Conservation (phyloP, 35 echinoderm and acorn worm species). For the Heliocidaris erythrogramma region DNA sequence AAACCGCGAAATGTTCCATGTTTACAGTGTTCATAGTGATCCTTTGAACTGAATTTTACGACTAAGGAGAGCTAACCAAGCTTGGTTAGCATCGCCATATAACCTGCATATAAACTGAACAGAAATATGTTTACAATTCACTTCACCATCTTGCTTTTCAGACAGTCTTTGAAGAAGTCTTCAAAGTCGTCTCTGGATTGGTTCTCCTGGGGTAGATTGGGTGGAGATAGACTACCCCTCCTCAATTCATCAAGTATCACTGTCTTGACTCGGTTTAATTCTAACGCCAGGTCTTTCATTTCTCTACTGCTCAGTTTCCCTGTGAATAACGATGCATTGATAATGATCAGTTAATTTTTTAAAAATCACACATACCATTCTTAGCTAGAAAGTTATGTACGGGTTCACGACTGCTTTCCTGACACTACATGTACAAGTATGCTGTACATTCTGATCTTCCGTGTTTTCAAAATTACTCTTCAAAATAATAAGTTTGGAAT, state of each 20-base stretch:
- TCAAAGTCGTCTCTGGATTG: background rate
- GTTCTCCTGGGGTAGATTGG: background rate
- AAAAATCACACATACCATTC: background rate
- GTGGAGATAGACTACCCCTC: slow-evolving; percentile 16
- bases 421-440: background rate
- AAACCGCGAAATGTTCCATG: no score
- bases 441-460: no score
- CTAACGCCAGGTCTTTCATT: slow-evolving; percentile 17
- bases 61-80: no score
- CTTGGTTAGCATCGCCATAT: no score
- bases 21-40: no score
- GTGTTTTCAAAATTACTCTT: no score
- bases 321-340: background rate
- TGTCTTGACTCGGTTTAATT: slow-evolving; percentile 24
- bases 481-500: no score
- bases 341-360: background rate
- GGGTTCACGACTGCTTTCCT: background rate
- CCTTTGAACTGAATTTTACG: no score
- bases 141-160: background rate
- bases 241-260: slow-evolving; percentile 26
- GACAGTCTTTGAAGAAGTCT: background rate
- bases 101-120: no score
- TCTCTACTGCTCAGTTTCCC: background rate
- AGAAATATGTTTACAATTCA: background rate
- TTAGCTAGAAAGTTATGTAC: background rate